phyloP scores from a whole-genome alignment of 2,888 invertebrate species.

The Drepanosiphum platanoidis region DNA sequence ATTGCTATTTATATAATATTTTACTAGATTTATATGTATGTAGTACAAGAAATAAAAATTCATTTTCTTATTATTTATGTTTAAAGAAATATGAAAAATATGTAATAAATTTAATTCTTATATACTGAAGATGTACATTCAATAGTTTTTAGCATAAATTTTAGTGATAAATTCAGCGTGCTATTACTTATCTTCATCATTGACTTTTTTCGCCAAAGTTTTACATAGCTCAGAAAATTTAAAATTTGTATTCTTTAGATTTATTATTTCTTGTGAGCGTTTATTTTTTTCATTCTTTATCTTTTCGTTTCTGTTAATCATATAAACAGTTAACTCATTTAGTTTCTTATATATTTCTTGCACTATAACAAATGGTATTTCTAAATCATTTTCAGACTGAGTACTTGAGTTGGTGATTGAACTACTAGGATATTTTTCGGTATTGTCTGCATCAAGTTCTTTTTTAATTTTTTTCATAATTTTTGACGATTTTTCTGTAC shows the following conservation, averaged over 20 bases:
- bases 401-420: conserved; percentile 14
- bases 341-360: conserved; percentile 12
- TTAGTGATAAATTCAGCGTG: neutral
- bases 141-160: neutral
- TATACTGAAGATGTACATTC: neutral
- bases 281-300: conserved; percentile 8
- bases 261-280: conserved; percentile 10
- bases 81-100: neutral
- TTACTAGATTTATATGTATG: neutral
- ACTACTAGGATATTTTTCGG: neutral
- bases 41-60: neutral
- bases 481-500: neutral
- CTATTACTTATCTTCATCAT: neutral
- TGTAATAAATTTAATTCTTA: neutral
- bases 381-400: conserved; percentile 15
- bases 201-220: neutral
- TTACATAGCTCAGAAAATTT: conserved; percentile 6
- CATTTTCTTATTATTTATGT: neutral
- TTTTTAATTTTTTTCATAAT: conserved; percentile 26
- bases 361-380: neutral
- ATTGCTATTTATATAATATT: neutral
- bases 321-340: conserved; percentile 9
- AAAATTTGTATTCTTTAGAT: neutral
- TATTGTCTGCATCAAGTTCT: neutral
- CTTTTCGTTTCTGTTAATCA: neutral